Evolutionary conservation across 2,797 vertebrate genomes (phyloP).

Genomic region (Philypnodon macrostomus): DNA sequence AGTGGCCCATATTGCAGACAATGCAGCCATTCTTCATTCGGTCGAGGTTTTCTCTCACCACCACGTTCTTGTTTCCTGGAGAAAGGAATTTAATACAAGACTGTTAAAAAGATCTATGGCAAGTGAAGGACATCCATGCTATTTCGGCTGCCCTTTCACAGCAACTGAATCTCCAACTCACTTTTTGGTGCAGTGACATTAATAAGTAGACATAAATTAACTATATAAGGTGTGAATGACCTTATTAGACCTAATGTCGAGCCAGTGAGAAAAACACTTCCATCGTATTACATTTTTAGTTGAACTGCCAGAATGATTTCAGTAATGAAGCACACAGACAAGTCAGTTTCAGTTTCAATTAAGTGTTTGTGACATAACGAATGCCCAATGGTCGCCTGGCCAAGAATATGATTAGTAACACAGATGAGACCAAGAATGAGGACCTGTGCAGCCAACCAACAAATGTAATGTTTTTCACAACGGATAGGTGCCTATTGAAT

Average conservation of each 20-base stretch:
- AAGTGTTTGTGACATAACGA: conserved; percentile 17
- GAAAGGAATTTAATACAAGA: neutral
- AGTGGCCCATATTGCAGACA: conserved; percentile 98
- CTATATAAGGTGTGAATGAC: too few relatives aligned
- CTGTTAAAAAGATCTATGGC: neutral
- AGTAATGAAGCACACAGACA: conserved; percentile 21
- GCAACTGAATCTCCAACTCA: neutral
- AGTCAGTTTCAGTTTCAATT: conserved; percentile 41
- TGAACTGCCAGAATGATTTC: conserved; percentile 5
- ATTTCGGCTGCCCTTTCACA: neutral
- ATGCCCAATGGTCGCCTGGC: conserved; percentile 21
- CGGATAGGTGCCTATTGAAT: neutral
- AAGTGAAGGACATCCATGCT: neutral
- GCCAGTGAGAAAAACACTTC: conserved; percentile 15
- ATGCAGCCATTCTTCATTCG: conserved; percentile 98
- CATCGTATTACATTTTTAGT: conserved; percentile 19
- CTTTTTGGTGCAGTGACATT: neutral
- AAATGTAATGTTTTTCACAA: neutral
- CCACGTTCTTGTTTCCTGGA: conserved; percentile 96
- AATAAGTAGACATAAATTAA: conserved; percentile 1
- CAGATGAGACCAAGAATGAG: conserved; percentile 10
- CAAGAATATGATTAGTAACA: conserved; percentile 25
- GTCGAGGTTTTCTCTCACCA: conserved; percentile 91
- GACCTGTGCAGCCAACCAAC: neutral
- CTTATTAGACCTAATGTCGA: too few relatives aligned